Evolutionary conservation across 1,140 invertebrate species (phyloP), one percentile per base, ranked within the genome.

Genomic region (Drosophila mojavensis): DNA sequence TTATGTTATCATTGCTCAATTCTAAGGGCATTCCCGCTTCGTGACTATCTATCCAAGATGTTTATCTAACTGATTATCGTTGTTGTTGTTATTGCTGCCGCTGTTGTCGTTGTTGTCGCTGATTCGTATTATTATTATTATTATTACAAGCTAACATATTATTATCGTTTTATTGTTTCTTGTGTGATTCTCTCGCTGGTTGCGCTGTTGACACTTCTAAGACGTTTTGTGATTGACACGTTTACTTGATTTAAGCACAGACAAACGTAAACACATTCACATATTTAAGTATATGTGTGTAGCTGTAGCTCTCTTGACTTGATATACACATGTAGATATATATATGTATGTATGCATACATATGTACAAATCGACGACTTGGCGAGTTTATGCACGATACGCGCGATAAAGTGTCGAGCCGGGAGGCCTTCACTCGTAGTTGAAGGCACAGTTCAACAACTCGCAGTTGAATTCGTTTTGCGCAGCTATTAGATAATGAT

Each of bases 371-470:
- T 70, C 48, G 36, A 56, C 68, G 68, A 64, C 33, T 51, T 64
- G 56, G 65, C 68, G 61, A 64, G 68, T 30, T 73, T 66, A 66
- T 68, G 50, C 64, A 69, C 41, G 65, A 74, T 74, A 74, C 59
- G 51, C 62, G 62, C 62, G 62, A 65, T 65, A 62, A 62, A 74
- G 65, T 50, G 51, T 9, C 56, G 36, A 61, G 51, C 17, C 28
- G 39, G 63, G 15, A 53, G 69, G 58, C 51, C 58, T 74, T 74
- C 71, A 58, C 26, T 36, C 55, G 9, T 59, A 66, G 69, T 71
- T 70, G 47, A 71, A 71, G 61, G 61, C 64, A 59, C 64, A 73
- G 71, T 75, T 75, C 59, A 75, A 69, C 59, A 75, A 59, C 71
- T 63, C 39, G 59, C 5, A 30, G 54, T 69, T 75, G 45, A 70